Base-by-base conservation (phyloP, 2,113 vertebrate species). In the Panthera leo region DNA sequence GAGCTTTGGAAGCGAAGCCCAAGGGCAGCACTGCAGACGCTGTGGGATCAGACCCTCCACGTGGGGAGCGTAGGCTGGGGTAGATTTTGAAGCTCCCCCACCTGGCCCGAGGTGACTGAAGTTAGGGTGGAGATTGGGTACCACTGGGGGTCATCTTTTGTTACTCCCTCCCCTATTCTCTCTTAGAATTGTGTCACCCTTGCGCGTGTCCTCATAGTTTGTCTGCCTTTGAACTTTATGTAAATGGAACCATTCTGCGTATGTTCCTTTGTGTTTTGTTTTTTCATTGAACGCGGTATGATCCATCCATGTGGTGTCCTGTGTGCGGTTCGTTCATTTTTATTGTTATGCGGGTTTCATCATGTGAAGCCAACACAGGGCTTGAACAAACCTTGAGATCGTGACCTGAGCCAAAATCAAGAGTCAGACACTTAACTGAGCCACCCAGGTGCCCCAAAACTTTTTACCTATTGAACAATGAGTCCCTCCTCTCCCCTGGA, bases 61-160 rank as follows among this genome's bases (percentile, higher is more conserved):
- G 5, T 23, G 23, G 15, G 18, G 87, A 42, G 39, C 34, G 21
- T 9, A 0, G 67, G 19, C 2, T 1, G 1, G 13, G 51, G 21
- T 10, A 36, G 83, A 25, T 34, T 36, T 42, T 4, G 15, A 61
- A 39, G 48, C 39, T n/a, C 18, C 7, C 31, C 8, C 61, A 7
- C 3, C 29, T 4, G 6, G 39, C 11, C 55, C 29, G 7, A 8
- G 25, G 7, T n/a, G 68, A 34, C 53, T 61, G 27, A 45, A 48
- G 39, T 13, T 48, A n/a, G 48, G 67, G 75, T 34, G 12, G 13
- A 58, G 68, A 68, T 2, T 9, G 39, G 70, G 48, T 23, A 29
- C 39, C 16, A 1, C 34, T n/a, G 21, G 27, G 58, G 19, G 36
- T 16, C 23, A 10, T 45, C n/a, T 36, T 80, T 71, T 18, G 13